Evolutionary conservation across 2,888 invertebrate genomes (phyloP), one percentile per base, ranked within the genome.

Genomic region (Drosophila atripex): DNA sequence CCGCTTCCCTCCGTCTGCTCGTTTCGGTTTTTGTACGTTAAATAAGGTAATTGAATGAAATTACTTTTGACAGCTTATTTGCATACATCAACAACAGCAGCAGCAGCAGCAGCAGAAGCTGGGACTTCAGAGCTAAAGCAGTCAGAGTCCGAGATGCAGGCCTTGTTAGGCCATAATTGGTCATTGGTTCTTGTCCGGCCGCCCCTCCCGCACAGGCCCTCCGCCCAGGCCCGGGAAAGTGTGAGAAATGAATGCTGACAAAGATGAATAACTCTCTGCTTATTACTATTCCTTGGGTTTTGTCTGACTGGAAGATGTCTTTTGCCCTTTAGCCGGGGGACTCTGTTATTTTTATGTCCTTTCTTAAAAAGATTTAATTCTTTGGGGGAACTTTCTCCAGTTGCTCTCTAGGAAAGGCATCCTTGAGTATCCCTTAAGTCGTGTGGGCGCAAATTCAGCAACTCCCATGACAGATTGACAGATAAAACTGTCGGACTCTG

Each of bases 31-130:
- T 71, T 57, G 60, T 77, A 82, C 85, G 79, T 76, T 85, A 85
- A 85, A 85, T 86, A 86, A 85, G 87, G 85, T 85, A 87, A 85
- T 85, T 85, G 87, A 85, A 87, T 85, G 83, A 87, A 85, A 87
- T 85, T 87, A 84, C 87, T 85, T 87, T 85, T 85, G 85, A 85
- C 85, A 85, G 87, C 85, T 85, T 83, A 85, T 85, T 85, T 85
- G 85, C 85, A 85, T 85, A 87, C 77, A 85, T 85, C 87, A 85
- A 80, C 80, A 77, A 73, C 70, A 65, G 45, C 61, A 66, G 70
- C 54, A 70, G 4, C 21, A 38, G 77, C 59, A 66, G 74, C 61
- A 56, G 57, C 70, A 32, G 60, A 50, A 53, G 54, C 21, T 23
- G 21, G 21, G 21, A 4, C 4, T 23, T 3, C 21, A 23, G 21